Percentiles rank a stretch among this genome's conserved stretches.
Evolutionary conservation across 2,888 invertebrate genomes (phyloP).

Genomic region (Cerceris ruficornis): DNA sequence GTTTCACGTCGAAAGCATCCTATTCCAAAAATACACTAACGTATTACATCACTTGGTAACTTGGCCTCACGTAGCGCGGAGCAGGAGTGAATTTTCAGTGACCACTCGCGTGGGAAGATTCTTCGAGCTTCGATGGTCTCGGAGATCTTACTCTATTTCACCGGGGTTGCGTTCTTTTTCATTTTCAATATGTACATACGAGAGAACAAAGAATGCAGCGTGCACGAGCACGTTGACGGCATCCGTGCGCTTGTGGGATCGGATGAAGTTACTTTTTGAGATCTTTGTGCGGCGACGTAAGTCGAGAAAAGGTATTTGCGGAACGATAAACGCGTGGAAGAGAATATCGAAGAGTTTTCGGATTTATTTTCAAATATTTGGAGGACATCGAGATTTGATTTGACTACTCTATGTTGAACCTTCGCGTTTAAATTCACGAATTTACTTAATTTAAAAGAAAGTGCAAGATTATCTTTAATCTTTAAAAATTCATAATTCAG

Average conservation of each 20-base stretch:
- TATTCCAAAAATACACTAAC: constrained; percentile 69
- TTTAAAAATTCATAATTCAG: too few relatives aligned
- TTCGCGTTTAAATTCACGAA: too few relatives aligned
- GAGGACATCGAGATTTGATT: too few relatives aligned
- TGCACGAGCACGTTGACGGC: constrained; percentile 44
- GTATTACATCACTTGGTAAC: constrained; percentile 76
- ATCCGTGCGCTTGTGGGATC: neutral
- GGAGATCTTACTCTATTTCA: constrained; percentile 5
- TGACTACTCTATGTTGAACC: too few relatives aligned
- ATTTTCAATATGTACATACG: constrained; percentile 40
- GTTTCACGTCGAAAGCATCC: constrained; percentile 67
- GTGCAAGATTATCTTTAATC: too few relatives aligned
- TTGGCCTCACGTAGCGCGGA: constrained; percentile 77
- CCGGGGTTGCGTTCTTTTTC: constrained; percentile 18
- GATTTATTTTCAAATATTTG: neutral
- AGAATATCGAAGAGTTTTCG: neutral
- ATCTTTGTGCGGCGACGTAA: neutral
- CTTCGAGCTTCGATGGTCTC: constrained; percentile 29
- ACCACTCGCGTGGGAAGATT: constrained; percentile 46
- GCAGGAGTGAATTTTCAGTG: constrained; percentile 70
- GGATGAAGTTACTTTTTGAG: neutral
- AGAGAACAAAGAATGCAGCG: constrained; percentile 53
- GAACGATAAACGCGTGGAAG: neutral
- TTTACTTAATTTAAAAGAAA: too few relatives aligned
- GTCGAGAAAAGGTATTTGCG: constrained; percentile 21